phyloP scores from a whole-genome alignment of 1,140 invertebrate species.

The Melanaphis sacchari region DNA sequence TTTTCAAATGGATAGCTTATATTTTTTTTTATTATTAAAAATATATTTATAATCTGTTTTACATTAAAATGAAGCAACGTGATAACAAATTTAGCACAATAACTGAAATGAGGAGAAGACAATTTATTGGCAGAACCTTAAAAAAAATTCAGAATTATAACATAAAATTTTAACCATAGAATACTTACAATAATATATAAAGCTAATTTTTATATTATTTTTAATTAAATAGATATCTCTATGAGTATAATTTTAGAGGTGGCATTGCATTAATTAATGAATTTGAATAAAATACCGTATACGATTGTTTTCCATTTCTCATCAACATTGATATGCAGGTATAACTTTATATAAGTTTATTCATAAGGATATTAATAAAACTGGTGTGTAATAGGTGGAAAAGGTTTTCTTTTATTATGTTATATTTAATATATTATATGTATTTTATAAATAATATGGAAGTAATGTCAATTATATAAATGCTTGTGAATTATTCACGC shows the following conservation, averaged over 20 bases:
- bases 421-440: not conserved
- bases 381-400: not conserved
- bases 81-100: too few species aligned
- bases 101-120: too few species aligned
- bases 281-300: not conserved
- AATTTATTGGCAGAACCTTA: too few species aligned
- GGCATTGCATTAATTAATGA: not conserved
- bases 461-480: not conserved
- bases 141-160: too few species aligned
- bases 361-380: not conserved
- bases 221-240: not conserved
- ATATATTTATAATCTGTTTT: too few species aligned
- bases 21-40: too few species aligned
- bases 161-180: too few species aligned
- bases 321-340: not conserved
- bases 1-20: too few species aligned
- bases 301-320: not conserved
- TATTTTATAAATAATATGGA: not conserved
- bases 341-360: not conserved
- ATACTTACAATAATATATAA: too few species aligned
- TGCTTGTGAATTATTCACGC: not conserved
- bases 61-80: too few species aligned
- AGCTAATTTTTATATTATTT: too few species aligned
- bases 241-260: not conserved
- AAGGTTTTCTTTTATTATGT: not conserved